These are phyloP conservation scores for Morelia viridis DNA, from an alignment of 2,797 vertebrate species.

Conservation along the genomic window DNA sequence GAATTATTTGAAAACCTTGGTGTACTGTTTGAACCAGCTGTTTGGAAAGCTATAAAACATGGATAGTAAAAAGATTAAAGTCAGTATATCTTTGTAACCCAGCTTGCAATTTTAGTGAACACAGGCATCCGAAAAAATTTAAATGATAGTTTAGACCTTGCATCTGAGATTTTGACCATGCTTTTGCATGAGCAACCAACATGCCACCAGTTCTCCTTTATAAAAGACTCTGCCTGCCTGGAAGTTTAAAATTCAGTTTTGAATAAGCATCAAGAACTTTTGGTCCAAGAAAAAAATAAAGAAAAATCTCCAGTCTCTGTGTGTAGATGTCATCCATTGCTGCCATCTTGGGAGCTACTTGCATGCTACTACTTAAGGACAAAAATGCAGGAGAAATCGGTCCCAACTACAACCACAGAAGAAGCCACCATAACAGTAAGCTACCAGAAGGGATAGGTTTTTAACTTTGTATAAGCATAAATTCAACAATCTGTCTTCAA, in stretches of 20 bases:
- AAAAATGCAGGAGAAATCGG: not conserved
- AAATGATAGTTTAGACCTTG: constrained; percentile 8
- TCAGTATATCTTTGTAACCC: constrained; percentile 9
- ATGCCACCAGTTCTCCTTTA: not conserved
- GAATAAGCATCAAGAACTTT: not conserved
- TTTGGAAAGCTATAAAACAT: constrained; percentile 22
- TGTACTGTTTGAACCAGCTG: constrained; percentile 14
- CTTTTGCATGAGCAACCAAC: not conserved
- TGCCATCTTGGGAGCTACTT: not conserved
- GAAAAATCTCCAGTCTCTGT: not conserved
- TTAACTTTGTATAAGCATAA: not conserved
- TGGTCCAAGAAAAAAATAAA: not conserved
- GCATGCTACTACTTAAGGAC: not conserved
- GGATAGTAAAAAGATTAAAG: constrained; percentile 22
- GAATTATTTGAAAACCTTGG: not conserved
- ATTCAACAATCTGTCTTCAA: not conserved
- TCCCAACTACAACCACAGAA: not conserved
- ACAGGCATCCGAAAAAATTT: constrained; percentile 24
- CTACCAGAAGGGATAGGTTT: too few species aligned
- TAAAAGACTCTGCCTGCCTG: not conserved
- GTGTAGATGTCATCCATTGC: not conserved
- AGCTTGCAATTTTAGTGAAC: constrained; percentile 1
- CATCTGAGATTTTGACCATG: not conserved
- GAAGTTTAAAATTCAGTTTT: not conserved
- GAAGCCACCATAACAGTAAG: not conserved